A percentile compares a stretch with the other conserved stretches of the same genome.
Conservation (phyloP, 2,888 invertebrate genomes). For the Petrolisthes cinctipes region DNA sequence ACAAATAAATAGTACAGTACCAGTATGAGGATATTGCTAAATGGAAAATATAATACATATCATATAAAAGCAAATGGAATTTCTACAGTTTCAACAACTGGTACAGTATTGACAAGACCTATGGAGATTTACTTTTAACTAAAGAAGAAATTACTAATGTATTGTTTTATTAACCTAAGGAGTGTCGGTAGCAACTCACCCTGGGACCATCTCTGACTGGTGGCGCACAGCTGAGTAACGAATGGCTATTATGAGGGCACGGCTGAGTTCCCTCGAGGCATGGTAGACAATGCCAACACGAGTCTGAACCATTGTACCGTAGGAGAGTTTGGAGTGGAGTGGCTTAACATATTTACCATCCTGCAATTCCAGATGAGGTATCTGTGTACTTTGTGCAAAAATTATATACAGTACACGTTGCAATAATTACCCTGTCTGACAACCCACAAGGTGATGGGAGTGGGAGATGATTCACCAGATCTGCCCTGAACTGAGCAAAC, state of each 20-base stretch:
- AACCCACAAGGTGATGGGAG: no score
- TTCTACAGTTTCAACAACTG: constrained; percentile 12
- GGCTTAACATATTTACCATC: constrained; percentile 91
- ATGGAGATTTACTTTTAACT: constrained; percentile 1
- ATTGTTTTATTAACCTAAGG: not conserved
- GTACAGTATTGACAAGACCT: constrained; percentile 17
- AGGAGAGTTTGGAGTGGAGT: constrained; percentile 85
- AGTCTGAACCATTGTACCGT: constrained; percentile 95
- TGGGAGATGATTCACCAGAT: no score
- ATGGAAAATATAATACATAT: constrained; percentile 14
- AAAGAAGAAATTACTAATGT: not conserved
- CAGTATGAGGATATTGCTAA: not conserved
- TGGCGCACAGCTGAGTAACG: constrained; percentile 85
- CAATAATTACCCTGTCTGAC: no score
- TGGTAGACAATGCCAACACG: constrained; percentile 87
- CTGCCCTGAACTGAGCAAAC: no score
- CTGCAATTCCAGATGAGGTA: constrained; percentile 68
- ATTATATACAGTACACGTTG: no score
- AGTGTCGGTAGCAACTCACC: constrained; percentile 71
- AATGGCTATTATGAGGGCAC: constrained; percentile 88
- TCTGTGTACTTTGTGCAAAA: no score
- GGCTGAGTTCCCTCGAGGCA: constrained; percentile 81
- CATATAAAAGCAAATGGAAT: not conserved
- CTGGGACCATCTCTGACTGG: constrained; percentile 87
- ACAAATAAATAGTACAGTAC: not conserved